Evolutionary conservation across 2,888 invertebrate genomes (phyloP), one percentile per base, ranked within the genome.

Genomic region (Monopis laevigella): DNA sequence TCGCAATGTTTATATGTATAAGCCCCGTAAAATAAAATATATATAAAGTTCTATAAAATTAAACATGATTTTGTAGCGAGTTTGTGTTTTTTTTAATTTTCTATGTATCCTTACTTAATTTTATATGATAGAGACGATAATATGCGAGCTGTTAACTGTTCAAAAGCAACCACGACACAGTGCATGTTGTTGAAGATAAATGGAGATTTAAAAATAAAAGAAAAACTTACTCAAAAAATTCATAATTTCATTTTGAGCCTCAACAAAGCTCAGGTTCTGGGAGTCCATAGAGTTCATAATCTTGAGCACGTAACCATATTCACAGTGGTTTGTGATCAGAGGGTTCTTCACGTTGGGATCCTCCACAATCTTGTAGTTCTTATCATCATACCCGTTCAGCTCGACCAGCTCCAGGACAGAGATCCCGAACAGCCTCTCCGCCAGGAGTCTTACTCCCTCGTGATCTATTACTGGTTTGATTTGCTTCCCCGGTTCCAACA

Each of bases 201-300:
- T n/a, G n/a, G n/a, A n/a, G 6, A 49, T 41, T 41, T 18, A 27
- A 40, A 41, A 13, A 13, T 14, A n/a, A 7, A 14, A 26, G 5
- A 19, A 11, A 38, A 35, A 77, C 83, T 84, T 65, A 88, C 89
- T 77, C 51, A 93, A 77, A 60, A 84, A 88, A 24, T 89, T 65
- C 82, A 93, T 84, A 47, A 91, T 71, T 50, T 87, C 83, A 48
- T 86, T 90, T 68, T 93, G 93, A 0, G 88, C 92, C 44, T 91
- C 89, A 5, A 93, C 82, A 13, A 88, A 80, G 1, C 65, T 63
- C 0, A 75, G 60, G 35, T 90, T 88, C 54, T 84, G 80, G 0
- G 95, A 91, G 63, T 95, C 93, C 59, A 90, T 71, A 0, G 89
- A 85, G 69, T 96, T 96, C 51, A 92, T 81, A 38, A 96, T 85